These are phyloP conservation scores for Ginglymostoma cirratum DNA, from an alignment of 2,113 vertebrate genomes.

Conservation along the genomic window DNA sequence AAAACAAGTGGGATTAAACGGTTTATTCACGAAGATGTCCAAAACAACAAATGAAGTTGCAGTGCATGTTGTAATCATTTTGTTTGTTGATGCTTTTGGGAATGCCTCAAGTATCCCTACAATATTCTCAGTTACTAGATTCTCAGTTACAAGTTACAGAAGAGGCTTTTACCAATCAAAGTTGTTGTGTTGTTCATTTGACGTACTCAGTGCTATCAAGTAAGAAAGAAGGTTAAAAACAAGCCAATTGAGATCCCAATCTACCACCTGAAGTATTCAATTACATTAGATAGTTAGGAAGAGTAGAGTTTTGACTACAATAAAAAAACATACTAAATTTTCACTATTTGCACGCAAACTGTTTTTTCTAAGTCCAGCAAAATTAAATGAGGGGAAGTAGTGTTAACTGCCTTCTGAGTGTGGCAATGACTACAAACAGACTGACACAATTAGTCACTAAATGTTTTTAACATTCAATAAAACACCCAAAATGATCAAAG, in stretches of 20 bases:
- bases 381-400: not conserved
- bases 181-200: not conserved
- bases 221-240: not conserved
- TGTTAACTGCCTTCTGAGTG: not conserved
- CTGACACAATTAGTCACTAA: not conserved
- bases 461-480: slow-evolving; percentile 6
- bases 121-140: not conserved
- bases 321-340: not conserved
- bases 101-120: not conserved
- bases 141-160: not conserved
- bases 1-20: not conserved
- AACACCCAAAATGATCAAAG: not conserved
- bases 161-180: not conserved
- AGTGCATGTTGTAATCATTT: not conserved
- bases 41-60: not conserved
- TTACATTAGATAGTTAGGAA: not conserved
- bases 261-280: not conserved
- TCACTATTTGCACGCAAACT: slow-evolving; percentile 8
- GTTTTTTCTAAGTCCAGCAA: not conserved
- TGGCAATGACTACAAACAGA: not conserved
- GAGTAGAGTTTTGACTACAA: not conserved
- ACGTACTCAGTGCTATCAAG: not conserved
- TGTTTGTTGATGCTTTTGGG: not conserved
- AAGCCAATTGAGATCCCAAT: not conserved
- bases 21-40: not conserved